phyloP scores from a whole-genome alignment of 2,888 invertebrate genomes.

The Thumatha senex region DNA sequence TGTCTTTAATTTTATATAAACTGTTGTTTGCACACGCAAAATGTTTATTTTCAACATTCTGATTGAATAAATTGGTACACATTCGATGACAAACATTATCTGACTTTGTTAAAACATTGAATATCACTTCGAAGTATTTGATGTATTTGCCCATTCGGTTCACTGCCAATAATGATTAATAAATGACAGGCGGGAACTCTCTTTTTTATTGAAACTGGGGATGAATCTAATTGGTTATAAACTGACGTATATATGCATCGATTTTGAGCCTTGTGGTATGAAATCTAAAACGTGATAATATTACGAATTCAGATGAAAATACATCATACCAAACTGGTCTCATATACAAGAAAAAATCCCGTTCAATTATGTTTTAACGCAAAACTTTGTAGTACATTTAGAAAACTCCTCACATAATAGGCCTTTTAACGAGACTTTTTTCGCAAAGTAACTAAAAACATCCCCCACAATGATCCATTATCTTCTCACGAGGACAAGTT shows the following conservation, averaged over 20 bases:
- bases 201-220: constrained; percentile 2
- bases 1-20: constrained; percentile 67
- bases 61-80: constrained; percentile 45
- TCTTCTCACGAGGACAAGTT: constrained; percentile 81
- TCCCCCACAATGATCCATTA: constrained; percentile 81
- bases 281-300: constrained; percentile 26
- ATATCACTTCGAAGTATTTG: constrained; percentile 25
- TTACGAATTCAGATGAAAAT: constrained; percentile 34
- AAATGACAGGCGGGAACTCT: constrained; percentile 5
- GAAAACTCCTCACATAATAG: constrained; percentile 78
- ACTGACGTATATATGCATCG: constrained; percentile 1
- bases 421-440: constrained; percentile 77
- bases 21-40: constrained; percentile 51
- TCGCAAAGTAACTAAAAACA: constrained; percentile 76
- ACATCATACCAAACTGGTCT: constrained; percentile 55
- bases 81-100: constrained; percentile 48
- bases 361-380: constrained; percentile 61
- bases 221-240: background rate
- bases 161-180: constrained; percentile 24
- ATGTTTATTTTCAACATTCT: constrained; percentile 47
- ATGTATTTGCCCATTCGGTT: constrained; percentile 19
- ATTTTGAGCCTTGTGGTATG: constrained; percentile 6
- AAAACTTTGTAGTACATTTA: constrained; percentile 65
- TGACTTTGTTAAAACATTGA: constrained; percentile 26
- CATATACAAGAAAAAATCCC: constrained; percentile 55